These are phyloP conservation scores for Ladona fulva DNA, from an alignment of 1,140 invertebrate species.

Conservation along the genomic window DNA sequence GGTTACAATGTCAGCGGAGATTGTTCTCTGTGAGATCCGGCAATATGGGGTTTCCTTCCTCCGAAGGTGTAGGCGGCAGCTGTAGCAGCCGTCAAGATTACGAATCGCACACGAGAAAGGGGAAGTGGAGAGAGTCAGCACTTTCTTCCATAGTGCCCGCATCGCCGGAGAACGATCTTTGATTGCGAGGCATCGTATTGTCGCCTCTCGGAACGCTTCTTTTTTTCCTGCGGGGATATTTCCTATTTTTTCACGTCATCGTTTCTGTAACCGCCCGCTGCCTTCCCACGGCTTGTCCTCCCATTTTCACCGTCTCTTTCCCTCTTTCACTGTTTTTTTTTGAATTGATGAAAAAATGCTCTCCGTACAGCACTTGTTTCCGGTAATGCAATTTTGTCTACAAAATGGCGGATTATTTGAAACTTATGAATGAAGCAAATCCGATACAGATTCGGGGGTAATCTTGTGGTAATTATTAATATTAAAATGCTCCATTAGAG, in stretches of 20 bases:
- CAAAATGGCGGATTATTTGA: too few species aligned
- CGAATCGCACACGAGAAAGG: background rate
- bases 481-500: too few species aligned
- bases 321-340: too few species aligned
- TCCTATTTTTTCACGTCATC: constrained; percentile 1
- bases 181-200: constrained; percentile 3
- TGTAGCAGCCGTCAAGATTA: constrained; percentile 3
- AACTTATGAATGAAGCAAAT: too few species aligned
- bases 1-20: background rate
- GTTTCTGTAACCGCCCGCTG: background rate
- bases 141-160: background rate
- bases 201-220: background rate
- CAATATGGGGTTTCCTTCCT: background rate
- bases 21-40: background rate
- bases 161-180: background rate
- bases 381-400: too few species aligned
- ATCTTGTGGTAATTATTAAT: too few species aligned
- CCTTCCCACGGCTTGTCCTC: too few species aligned
- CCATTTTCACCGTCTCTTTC: too few species aligned
- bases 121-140: background rate
- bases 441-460: too few species aligned
- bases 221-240: background rate
- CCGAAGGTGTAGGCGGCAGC: background rate
- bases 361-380: too few species aligned
- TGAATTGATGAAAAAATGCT: too few species aligned